phyloP scores from a whole-genome alignment of 2,888 invertebrate species.

The Orthosia gothica region DNA sequence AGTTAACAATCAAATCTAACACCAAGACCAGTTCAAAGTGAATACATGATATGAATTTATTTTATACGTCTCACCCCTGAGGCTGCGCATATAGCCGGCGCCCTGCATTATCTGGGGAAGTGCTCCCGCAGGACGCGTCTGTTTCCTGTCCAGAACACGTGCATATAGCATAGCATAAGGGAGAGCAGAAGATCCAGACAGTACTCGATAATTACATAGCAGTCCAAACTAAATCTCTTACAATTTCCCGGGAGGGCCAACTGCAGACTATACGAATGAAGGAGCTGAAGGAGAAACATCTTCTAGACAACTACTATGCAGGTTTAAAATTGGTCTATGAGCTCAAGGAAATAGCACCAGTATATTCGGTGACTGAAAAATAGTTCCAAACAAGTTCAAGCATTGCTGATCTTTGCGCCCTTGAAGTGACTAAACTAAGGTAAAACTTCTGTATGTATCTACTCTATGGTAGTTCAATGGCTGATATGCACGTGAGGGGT shows the following conservation, averaged over 20 bases:
- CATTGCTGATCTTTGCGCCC: neutral
- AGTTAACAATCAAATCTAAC: neutral
- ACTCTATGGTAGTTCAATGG: neutral
- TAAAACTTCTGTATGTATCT: constrained; percentile 1
- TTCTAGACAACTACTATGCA: no score
- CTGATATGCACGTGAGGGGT: constrained; percentile 8
- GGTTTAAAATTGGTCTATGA: no score
- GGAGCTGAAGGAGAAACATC: no score
- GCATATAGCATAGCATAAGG: neutral
- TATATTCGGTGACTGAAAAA: no score
- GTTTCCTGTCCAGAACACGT: constrained; percentile 64
- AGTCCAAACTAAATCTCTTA: no score
- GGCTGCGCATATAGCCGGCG: neutral
- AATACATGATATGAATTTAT: neutral
- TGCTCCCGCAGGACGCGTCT: constrained; percentile 63
- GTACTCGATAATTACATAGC: no score
- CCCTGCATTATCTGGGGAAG: constrained; percentile 56
- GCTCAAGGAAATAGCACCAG: no score
- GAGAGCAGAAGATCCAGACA: constrained; percentile 2
- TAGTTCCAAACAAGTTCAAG: no score
- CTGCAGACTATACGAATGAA: no score
- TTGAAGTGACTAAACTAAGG: neutral
- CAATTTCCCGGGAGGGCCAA: no score
- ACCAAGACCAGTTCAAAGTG: neutral
- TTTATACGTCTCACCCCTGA: constrained; percentile 12